These are phyloP conservation scores for Choreutis nemorana DNA, from an alignment of 2,888 invertebrate species.

Conservation along the genomic window DNA sequence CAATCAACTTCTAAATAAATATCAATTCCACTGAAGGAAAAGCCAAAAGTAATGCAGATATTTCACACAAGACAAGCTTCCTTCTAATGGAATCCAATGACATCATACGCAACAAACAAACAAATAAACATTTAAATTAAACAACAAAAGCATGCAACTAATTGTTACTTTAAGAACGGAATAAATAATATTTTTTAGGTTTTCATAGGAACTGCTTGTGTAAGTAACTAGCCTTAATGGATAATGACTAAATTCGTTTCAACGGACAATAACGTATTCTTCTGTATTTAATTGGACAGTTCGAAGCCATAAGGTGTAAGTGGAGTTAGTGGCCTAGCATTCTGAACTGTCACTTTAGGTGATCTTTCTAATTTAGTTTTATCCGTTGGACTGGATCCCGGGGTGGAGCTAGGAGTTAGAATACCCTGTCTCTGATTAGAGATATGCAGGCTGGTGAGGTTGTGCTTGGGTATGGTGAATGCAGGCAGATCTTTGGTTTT, in stretches of 20 bases:
- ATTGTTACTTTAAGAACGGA: no score
- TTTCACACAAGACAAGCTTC: no score
- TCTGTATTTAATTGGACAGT: conserved; percentile 16
- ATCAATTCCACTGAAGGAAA: no score
- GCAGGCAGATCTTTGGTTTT: conserved; percentile 42
- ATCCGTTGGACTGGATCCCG: conserved; percentile 33
- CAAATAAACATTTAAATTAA: no score
- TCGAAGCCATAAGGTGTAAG: conserved; percentile 18
- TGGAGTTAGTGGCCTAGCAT: conserved; percentile 15
- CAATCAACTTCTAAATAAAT: no score
- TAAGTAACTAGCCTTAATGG: conserved; percentile 24
- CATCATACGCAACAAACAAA: no score
- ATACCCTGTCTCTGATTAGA: conserved; percentile 32
- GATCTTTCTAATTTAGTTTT: conserved; percentile 32
- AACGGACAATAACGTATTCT: no score
- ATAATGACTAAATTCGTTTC: conserved; percentile 44
- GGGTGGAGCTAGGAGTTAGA: conserved; percentile 58
- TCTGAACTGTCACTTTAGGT: conserved; percentile 40
- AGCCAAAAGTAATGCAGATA: no score
- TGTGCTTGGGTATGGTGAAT: conserved; percentile 50
- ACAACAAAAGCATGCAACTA: no score
- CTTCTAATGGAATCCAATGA: no score
- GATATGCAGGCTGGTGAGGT: conserved; percentile 30
- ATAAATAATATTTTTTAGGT: conserved; percentile 23
- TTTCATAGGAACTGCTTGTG: conserved; percentile 39